Evolutionary conservation across 2,797 vertebrate genomes (phyloP).

Genomic region (Sciaenops ocellatus): DNA sequence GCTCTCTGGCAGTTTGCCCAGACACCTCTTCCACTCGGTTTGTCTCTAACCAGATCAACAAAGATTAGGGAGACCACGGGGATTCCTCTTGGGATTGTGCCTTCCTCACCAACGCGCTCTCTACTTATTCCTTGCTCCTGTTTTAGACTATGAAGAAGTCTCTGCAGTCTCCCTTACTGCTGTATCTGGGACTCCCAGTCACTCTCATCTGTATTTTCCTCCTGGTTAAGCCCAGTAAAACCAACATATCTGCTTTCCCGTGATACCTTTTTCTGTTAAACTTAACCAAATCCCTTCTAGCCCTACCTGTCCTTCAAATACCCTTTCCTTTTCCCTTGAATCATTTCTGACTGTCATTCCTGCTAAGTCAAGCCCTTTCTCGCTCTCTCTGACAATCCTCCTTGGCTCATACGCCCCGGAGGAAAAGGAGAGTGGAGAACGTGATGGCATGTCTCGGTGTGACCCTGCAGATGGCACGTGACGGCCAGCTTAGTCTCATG

Average conservation of each 20-base stretch:
- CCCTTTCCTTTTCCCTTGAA: slow-evolving; percentile 19
- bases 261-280: neutral
- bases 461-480: slow-evolving; percentile 75
- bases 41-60: slow-evolving; percentile 64
- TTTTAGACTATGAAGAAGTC: neutral
- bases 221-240: neutral
- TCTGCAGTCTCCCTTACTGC: neutral
- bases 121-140: neutral
- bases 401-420: slow-evolving; percentile 45
- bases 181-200: too few species aligned
- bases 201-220: neutral
- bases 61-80: slow-evolving; percentile 54
- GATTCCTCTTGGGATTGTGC: slow-evolving; percentile 30
- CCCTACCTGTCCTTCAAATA: neutral
- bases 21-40: slow-evolving; percentile 33
- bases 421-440: slow-evolving; percentile 54
- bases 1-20: slow-evolving; percentile 37
- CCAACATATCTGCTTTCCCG: neutral
- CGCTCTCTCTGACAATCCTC: slow-evolving; percentile 47
- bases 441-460: slow-evolving; percentile 53
- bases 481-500: slow-evolving; percentile 66
- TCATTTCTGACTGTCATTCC: slow-evolving; percentile 30
- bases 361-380: slow-evolving; percentile 31
- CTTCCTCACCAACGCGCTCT: slow-evolving; percentile 16
- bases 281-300: neutral